phyloP scores from a whole-genome alignment of 2,113 vertebrate genomes.

The Addax nasomaculatus region DNA sequence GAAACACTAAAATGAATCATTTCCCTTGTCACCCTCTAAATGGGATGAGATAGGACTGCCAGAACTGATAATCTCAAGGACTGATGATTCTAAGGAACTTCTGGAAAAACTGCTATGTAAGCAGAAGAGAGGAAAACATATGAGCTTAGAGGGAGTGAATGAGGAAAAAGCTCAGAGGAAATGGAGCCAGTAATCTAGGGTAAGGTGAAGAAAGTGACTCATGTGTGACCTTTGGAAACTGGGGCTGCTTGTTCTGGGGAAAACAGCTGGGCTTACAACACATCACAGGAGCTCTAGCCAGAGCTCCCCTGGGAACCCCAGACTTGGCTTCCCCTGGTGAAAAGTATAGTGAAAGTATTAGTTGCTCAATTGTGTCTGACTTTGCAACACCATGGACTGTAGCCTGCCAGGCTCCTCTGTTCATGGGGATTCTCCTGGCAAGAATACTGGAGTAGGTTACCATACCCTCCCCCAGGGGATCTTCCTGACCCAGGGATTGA shows the following conservation, averaged over 20 bases:
- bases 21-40: background rate
- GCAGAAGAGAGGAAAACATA: background rate
- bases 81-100: background rate
- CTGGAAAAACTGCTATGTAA: background rate
- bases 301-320: background rate
- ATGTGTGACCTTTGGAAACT: background rate
- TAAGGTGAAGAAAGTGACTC: slow-evolving; percentile 22
- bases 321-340: background rate
- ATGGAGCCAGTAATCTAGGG: background rate
- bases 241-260: background rate
- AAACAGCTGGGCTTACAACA: background rate
- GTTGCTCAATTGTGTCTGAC: background rate
- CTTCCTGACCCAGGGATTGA: background rate
- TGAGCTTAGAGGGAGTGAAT: background rate
- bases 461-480: background rate
- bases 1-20: background rate
- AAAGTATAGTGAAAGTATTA: background rate
- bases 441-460: background rate
- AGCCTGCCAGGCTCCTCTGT: background rate
- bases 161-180: background rate
- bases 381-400: background rate
- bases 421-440: background rate
- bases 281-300: background rate
- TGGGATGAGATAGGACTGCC: background rate
- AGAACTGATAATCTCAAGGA: background rate